Base-by-base conservation (phyloP, 37 sponge, comb jelly and placozoan genomes). In the Hexactinellida sp. region DNA sequence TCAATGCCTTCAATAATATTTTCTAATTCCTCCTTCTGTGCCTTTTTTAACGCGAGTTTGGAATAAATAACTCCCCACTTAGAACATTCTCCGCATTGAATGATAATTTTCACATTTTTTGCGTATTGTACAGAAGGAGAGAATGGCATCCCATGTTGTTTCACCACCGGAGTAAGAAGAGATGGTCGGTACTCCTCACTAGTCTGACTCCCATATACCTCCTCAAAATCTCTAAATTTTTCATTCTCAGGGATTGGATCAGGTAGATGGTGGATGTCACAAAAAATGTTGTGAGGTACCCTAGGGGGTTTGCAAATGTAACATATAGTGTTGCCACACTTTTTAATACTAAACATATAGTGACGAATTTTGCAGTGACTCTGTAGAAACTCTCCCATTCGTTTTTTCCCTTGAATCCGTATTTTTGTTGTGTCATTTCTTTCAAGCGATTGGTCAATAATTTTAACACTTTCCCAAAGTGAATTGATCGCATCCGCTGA, bases 91-190 rank as follows among this genome's bases (percentile, higher is more conserved):
- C 37, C 55, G 82, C 91, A 90, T 38, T 87, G 54, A 1, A 88
- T 36, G 82, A 87, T 83, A 54, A 88, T 10, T 36, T 90, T 54
- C 0, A 90, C 90, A 87, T 87, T 87, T 35, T 85, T 84, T 32
- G 90, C 90, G 54, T 3, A 90, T 54, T 90, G 90, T 25, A 54
- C 88, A 82, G 82, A 55, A 37, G 90, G 88, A 54, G 54, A 21
- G 35, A 90, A 87, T 39, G 86, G 90, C 39, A 87, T 87, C 0
- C 88, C 88, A 55, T 82, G 85, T 47, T 1, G 10, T 37, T 52
- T 25, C 34, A 39, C 36, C 19, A 35, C 37, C 0, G 21, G 37
- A 82, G 47, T 16, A 30, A 34, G 23, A 37, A 86, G 63, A 9
- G 86, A 85, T 24, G 91, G 88, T 0, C 86, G 88, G 39, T 85